phyloP scores from a whole-genome alignment of 2,113 vertebrate species.

The Dendrocopos noguchii region DNA sequence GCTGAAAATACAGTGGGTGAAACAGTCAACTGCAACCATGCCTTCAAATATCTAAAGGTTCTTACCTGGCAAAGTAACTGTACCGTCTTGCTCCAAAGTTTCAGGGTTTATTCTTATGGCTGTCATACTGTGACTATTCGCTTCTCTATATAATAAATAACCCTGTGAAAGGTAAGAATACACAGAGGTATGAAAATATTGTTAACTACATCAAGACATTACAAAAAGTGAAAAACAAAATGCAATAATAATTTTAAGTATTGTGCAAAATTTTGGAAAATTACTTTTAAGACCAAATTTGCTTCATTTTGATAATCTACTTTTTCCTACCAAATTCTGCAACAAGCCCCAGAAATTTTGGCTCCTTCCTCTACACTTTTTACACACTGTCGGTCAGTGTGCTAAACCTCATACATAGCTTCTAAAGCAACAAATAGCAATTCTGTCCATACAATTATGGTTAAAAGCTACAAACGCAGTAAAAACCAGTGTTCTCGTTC shows the following conservation, averaged over 20 bases:
- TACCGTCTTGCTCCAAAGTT: conserved; percentile 94
- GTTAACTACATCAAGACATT: background rate
- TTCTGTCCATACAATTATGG: background rate
- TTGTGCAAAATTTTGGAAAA: background rate
- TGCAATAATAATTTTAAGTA: rapidly evolving
- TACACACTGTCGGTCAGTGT: background rate
- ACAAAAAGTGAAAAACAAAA: background rate
- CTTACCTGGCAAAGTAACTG: conserved; percentile 92
- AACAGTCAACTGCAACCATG: background rate
- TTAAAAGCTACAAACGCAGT: background rate
- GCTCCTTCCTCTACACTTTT: background rate
- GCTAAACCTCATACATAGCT: background rate
- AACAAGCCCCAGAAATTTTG: background rate
- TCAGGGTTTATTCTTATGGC: conserved; percentile 97
- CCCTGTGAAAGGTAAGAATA: conserved; percentile 78
- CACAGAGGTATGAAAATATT: background rate
- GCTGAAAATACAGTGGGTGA: background rate
- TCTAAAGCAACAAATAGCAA: background rate
- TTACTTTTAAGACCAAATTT: background rate
- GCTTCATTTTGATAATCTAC: background rate
- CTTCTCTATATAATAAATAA: conserved; percentile 94
- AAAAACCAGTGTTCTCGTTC: background rate
- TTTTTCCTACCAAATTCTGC: background rate
- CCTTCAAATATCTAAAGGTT: background rate
- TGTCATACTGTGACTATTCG: conserved; percentile 92